Percentiles rank a stretch among this genome's conserved stretches.
Conservation (phyloP, 2,888 invertebrate species). For the Argyresthia albistria region DNA sequence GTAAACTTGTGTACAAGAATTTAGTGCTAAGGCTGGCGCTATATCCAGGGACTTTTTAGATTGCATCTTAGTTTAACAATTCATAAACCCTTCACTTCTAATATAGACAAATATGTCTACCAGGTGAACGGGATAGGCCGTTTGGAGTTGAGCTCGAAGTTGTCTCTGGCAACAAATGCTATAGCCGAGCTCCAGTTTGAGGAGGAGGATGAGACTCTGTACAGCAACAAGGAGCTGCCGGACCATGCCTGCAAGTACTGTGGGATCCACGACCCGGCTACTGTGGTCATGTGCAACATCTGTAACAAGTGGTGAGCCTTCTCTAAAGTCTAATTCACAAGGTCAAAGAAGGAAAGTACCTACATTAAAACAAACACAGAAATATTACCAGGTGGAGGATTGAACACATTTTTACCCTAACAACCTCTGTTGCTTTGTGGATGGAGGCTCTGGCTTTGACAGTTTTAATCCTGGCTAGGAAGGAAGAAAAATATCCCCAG, state of each 20-base stretch:
- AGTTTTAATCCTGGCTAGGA: too few species aligned
- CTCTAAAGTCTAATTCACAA: neutral
- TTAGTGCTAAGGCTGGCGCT: too few species aligned
- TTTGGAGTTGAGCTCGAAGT: constrained; percentile 74
- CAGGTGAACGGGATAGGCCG: constrained; percentile 81
- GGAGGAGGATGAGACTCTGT: constrained; percentile 93
- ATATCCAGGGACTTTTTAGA: too few species aligned
- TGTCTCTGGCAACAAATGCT: constrained; percentile 79
- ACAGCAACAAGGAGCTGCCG: constrained; percentile 89
- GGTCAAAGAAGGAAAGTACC: too few species aligned
- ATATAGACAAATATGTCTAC: constrained; percentile 4
- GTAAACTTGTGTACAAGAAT: too few species aligned
- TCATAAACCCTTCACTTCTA: neutral
- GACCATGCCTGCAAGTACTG: constrained; percentile 99
- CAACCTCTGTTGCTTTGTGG: too few species aligned
- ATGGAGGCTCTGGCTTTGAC: too few species aligned
- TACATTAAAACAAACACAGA: too few species aligned
- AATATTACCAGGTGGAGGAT: too few species aligned
- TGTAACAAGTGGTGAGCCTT: constrained; percentile 92
- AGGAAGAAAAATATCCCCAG: too few species aligned
- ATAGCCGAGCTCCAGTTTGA: constrained; percentile 94
- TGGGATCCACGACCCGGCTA: constrained; percentile 97
- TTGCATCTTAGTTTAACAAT: too few species aligned
- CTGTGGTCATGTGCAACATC: constrained; percentile 98
- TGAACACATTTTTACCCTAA: too few species aligned